A percentile compares a stretch with the other conserved stretches of the same genome.
Evolutionary conservation across 2,797 vertebrate genomes (phyloP).

Genomic region (Cuniculus paca): DNA sequence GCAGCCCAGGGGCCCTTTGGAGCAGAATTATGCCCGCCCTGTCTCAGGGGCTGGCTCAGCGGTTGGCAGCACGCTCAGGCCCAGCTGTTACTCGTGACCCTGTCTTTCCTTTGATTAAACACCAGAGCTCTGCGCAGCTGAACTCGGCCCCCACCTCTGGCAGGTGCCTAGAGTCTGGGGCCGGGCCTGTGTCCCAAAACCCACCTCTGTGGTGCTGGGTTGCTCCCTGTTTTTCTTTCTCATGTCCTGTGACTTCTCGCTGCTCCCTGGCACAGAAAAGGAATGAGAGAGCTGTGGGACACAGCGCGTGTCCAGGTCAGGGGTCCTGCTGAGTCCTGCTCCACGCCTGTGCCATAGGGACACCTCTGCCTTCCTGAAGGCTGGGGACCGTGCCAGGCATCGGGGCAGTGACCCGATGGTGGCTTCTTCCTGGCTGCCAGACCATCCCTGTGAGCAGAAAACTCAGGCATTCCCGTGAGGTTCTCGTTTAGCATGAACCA

Average conservation of each 20-base stretch:
- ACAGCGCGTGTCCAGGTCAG: not conserved
- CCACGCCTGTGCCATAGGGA: not conserved
- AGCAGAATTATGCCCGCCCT: no score
- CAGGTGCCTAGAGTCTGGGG: not conserved
- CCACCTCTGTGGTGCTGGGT: not conserved
- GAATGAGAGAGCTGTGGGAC: not conserved
- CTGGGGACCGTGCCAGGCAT: not conserved
- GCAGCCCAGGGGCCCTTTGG: not conserved
- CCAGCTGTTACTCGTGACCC: not conserved
- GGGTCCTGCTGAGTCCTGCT: not conserved
- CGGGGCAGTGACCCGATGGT: not conserved
- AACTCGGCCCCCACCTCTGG: rapidly evolving
- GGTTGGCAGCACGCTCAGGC: rapidly evolving
- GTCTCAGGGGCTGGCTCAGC: not conserved
- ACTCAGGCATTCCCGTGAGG: not conserved
- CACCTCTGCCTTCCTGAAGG: not conserved
- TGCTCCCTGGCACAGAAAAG: not conserved
- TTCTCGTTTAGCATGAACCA: rapidly evolving
- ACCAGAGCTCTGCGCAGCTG: not conserved
- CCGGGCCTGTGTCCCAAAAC: not conserved
- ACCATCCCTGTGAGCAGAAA: not conserved
- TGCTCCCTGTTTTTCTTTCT: not conserved
- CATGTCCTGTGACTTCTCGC: not conserved
- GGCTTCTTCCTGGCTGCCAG: not conserved
- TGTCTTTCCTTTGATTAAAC: not conserved